These are phyloP conservation scores for Sciurus niger DNA, from an alignment of 2,113 vertebrate species.

Conservation along the genomic window DNA sequence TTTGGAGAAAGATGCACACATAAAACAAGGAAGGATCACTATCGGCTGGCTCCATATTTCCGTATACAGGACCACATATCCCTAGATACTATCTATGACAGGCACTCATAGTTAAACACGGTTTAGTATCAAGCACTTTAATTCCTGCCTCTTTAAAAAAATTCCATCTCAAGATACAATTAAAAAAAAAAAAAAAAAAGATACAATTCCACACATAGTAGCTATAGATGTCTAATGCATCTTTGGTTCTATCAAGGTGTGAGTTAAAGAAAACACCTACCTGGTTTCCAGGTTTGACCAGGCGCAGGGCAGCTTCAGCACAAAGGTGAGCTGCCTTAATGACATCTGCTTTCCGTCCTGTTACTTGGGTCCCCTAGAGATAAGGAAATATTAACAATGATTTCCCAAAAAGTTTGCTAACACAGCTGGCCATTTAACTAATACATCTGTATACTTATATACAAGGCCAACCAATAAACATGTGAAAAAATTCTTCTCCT, in stretches of 20 bases:
- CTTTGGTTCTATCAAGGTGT: conserved; percentile 3
- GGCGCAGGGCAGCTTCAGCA: conserved; percentile 96
- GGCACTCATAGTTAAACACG: not conserved
- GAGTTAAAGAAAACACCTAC: conserved; percentile 83
- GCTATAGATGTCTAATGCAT: not conserved
- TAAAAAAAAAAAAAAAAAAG: not conserved
- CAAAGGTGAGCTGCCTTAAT: conserved; percentile 97
- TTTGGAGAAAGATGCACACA: not conserved
- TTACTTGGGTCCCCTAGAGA: conserved; percentile 93
- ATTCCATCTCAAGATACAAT: not conserved
- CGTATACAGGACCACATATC: not conserved
- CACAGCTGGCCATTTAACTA: not conserved
- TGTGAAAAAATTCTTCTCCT: not conserved
- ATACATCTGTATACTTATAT: not conserved
- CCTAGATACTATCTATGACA: not conserved
- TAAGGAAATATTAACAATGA: not conserved
- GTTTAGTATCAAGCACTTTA: not conserved
- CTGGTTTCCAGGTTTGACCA: conserved; percentile 99
- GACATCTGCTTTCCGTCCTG: conserved; percentile 97
- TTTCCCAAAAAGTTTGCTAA: conserved; percentile 8
- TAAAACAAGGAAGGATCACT: conserved; percentile 3
- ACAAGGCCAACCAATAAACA: not conserved
- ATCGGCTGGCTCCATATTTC: not conserved
- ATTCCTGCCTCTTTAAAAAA: not conserved
- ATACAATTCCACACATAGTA: not conserved